These are phyloP conservation scores for Oreochromis grahami DNA, from an alignment of 2,797 vertebrate genomes.

Conservation along the genomic window DNA sequence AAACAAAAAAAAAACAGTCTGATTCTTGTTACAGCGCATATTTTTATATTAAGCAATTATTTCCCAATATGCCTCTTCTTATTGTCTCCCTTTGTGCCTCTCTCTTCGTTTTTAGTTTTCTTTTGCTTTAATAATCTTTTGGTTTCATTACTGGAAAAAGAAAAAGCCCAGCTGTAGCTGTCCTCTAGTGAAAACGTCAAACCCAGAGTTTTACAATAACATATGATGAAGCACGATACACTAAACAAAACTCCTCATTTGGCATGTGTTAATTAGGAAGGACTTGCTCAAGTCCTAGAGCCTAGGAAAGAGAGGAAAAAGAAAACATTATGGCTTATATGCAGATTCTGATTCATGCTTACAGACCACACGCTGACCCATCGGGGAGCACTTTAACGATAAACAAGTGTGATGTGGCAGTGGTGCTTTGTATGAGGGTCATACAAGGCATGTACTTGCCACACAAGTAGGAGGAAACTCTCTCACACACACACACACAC, in stretches of 20 bases:
- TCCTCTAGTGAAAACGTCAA: not conserved
- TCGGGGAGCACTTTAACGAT: constrained; percentile 2
- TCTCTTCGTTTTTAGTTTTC: not conserved
- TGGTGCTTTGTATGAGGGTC: constrained; percentile 9
- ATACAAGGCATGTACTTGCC: not conserved
- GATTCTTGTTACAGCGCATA: not conserved
- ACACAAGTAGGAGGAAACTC: not conserved
- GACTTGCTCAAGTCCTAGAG: not conserved
- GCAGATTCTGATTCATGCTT: not conserved
- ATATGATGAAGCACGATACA: not conserved
- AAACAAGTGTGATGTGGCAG: constrained; percentile 15
- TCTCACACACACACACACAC: not conserved
- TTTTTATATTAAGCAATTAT: not conserved
- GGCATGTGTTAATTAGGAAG: constrained; percentile 2
- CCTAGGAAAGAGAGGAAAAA: not conserved
- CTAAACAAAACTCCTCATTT: not conserved
- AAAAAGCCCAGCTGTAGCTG: not conserved
- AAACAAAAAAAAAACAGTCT: rapidly evolving
- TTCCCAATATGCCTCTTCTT: not conserved
- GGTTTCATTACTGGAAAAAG: constrained; percentile 10
- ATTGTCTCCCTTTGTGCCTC: not conserved
- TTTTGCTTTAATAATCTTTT: not conserved
- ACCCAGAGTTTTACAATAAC: constrained; percentile 17
- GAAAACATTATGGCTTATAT: not conserved
- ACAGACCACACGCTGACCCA: not conserved